These are phyloP conservation scores for Drosophila ohnishii DNA, from an alignment of 1,140 invertebrate species.

Conservation along the genomic window DNA sequence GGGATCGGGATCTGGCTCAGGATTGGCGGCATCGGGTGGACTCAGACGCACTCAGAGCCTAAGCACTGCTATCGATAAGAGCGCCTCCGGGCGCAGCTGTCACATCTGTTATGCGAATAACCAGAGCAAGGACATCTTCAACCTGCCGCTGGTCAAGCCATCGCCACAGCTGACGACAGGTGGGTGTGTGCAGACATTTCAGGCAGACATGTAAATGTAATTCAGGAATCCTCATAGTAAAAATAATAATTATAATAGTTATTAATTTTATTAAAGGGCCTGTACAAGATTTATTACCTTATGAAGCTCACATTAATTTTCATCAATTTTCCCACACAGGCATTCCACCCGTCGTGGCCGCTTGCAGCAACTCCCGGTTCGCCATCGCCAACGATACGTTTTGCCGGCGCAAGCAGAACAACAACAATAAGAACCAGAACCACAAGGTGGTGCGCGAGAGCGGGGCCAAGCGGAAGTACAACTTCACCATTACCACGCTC, in stretches of 20 bases:
- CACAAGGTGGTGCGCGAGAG: conserved; percentile 64
- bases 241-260: too few relatives aligned
- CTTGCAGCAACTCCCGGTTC: conserved; percentile 68
- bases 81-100: conserved; percentile 70
- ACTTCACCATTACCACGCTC: conserved; percentile 80
- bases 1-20: conserved; percentile 17
- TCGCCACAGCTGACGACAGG: conserved; percentile 35
- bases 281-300: not conserved
- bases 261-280: too few relatives aligned
- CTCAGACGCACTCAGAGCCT: conserved; percentile 76
- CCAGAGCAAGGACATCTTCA: conserved; percentile 80
- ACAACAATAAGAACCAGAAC: conserved; percentile 73
- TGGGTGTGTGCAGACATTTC: not conserved
- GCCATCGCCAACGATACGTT: conserved; percentile 73
- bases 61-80: conserved; percentile 73
- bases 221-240: too few relatives aligned
- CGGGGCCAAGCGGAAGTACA: conserved; percentile 71
- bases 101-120: conserved; percentile 81
- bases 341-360: conserved; percentile 23
- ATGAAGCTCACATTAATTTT: not conserved
- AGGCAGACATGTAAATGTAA: too few relatives aligned
- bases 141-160: conserved; percentile 59
- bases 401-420: conserved; percentile 72
- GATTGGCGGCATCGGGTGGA: conserved; percentile 1
- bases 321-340: not conserved